Evolutionary conservation across 2,113 vertebrate genomes (phyloP).

Genomic region (Equus przewalskii): DNA sequence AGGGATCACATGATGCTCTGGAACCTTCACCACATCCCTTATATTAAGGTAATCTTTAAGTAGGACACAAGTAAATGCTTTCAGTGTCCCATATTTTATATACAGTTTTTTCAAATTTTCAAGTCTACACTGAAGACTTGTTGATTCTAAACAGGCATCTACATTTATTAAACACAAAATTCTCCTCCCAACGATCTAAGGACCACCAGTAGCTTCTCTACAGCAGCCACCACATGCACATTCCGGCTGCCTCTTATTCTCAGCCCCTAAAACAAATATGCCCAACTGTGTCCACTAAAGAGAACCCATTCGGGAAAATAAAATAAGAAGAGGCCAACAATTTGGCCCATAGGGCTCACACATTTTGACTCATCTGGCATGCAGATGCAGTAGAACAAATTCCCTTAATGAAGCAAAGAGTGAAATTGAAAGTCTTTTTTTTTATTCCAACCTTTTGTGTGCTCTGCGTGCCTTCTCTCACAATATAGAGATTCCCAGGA

Average conservation of each 20-base stretch:
- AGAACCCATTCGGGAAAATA: slow-evolving; percentile 49
- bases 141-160: not conserved
- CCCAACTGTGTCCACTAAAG: not conserved
- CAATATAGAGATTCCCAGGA: slow-evolving; percentile 26
- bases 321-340: slow-evolving; percentile 39
- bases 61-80: not conserved
- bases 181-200: not conserved
- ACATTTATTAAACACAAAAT: slow-evolving; percentile 41
- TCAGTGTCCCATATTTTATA: not conserved
- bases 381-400: slow-evolving; percentile 23
- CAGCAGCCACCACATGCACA: not conserved
- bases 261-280: not conserved
- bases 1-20: not conserved
- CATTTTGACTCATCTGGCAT: slow-evolving; percentile 23
- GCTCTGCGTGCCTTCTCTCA: not conserved
- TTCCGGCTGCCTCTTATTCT: not conserved
- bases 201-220: not conserved
- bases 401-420: slow-evolving; percentile 16
- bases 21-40: not conserved
- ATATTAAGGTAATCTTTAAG: slow-evolving; percentile 24
- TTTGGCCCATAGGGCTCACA: not conserved
- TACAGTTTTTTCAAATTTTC: not conserved
- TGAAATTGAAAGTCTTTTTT: slow-evolving; percentile 32
- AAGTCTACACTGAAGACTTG: not conserved
- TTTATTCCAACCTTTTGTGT: slow-evolving; percentile 5